Evolutionary conservation across 1,140 invertebrate genomes (phyloP).

Genomic region (Muscidifurax raptorellus): DNA sequence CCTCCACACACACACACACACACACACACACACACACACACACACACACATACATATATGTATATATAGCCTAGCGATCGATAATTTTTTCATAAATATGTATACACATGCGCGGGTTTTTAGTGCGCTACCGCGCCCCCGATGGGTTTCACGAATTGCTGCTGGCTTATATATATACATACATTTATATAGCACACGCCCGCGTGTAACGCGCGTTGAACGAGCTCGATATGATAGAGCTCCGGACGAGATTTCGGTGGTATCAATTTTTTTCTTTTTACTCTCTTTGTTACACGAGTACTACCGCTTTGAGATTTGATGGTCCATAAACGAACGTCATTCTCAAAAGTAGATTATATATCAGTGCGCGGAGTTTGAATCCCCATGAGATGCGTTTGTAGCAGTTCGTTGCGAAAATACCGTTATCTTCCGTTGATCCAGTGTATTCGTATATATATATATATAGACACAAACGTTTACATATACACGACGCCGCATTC

Average conservation of each 20-base stretch:
- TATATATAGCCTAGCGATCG: background rate
- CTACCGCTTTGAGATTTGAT: background rate
- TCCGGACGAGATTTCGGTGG: background rate
- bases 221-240: background rate
- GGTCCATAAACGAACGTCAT: background rate
- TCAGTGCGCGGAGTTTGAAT: background rate
- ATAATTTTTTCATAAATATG: constrained; percentile 46
- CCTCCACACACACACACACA: too few species aligned
- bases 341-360: constrained; percentile 29
- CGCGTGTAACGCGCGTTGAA: background rate
- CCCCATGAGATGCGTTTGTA: background rate
- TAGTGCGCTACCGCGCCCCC: background rate
- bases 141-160: background rate
- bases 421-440: background rate
- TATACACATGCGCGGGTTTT: background rate
- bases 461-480: too few species aligned
- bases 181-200: too few species aligned
- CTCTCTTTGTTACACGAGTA: background rate
- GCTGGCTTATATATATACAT: too few species aligned
- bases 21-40: too few species aligned
- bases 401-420: background rate
- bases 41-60: too few species aligned
- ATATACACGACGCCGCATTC: too few species aligned
- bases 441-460: too few species aligned
- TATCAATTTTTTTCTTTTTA: constrained; percentile 1